Conservation (phyloP, 2,888 invertebrate species). For the Chrysina gloriosa region DNA sequence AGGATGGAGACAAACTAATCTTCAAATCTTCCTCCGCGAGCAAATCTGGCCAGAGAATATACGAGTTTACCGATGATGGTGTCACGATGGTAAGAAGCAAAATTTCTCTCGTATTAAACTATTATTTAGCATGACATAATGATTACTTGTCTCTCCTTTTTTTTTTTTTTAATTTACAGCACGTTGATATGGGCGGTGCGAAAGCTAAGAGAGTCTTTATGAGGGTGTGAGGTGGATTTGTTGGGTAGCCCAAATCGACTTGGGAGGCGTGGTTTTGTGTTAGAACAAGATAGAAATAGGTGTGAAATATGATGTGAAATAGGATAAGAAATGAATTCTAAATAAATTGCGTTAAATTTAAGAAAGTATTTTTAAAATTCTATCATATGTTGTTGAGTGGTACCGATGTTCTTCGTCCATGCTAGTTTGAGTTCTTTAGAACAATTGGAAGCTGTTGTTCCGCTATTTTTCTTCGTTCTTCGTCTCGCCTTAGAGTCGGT, state of each 20-base stretch:
- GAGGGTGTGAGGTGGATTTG: neutral
- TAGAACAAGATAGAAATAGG: no score
- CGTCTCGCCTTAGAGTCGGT: no score
- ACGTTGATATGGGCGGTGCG: neutral
- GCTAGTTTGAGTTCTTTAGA: neutral
- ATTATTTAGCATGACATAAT: no score
- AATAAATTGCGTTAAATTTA: no score
- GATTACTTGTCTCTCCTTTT: no score
- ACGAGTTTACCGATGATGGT: constrained; percentile 38
- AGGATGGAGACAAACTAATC: constrained; percentile 43
- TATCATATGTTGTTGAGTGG: no score
- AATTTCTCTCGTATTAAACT: neutral
- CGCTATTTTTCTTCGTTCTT: neutral
- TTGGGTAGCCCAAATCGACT: neutral
- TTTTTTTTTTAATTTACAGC: neutral
- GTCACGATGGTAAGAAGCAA: constrained; percentile 32
- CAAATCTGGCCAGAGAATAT: constrained; percentile 19
- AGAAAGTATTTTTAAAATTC: no score
- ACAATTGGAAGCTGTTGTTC: neutral
- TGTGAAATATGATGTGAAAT: no score
- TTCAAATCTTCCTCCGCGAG: constrained; percentile 38
- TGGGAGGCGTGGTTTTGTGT: neutral
- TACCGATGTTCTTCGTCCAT: neutral
- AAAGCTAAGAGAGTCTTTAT: neutral
- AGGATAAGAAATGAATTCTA: no score